phyloP scores from a whole-genome alignment of 2,888 invertebrate genomes.

The Octodonta nipae region DNA sequence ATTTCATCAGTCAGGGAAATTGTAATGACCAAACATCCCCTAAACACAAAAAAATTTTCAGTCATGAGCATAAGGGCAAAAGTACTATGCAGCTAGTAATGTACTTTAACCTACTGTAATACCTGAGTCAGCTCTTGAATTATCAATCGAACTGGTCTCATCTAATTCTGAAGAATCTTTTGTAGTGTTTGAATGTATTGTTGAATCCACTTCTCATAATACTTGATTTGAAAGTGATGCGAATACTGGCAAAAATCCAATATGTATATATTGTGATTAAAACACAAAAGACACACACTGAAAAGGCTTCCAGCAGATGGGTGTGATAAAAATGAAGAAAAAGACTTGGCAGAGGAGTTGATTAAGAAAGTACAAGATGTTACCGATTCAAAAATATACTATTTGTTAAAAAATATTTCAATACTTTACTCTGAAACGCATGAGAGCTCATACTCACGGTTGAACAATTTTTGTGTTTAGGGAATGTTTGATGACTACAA shows the following conservation, averaged over 20 bases:
- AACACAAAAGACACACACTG: conserved; percentile 9
- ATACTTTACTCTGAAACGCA: no score
- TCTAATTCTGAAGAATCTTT: conserved; percentile 9
- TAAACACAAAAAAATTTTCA: not conserved
- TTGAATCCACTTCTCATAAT: conserved; percentile 8
- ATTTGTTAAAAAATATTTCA: no score
- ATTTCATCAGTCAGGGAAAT: no score
- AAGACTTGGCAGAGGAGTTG: conserved; percentile 6
- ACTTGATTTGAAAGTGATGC: conserved; percentile 9
- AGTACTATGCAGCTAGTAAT: conserved; percentile 7
- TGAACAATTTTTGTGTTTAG: no score
- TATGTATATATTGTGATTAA: conserved; percentile 13
- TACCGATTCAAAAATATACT: conserved; percentile 13
- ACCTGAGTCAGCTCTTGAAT: conserved; percentile 8
- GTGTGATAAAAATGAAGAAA: conserved; percentile 1
- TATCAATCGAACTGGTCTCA: conserved; percentile 7
- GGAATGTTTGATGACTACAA: no score
- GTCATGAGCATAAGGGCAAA: not conserved
- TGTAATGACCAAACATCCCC: no score
- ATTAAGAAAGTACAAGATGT: conserved; percentile 13
- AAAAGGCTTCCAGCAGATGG: conserved; percentile 6
- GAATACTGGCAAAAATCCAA: conserved; percentile 5
- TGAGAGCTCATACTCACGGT: no score
- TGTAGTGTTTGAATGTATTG: conserved; percentile 7
- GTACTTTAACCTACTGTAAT: conserved; percentile 10